Conservation (phyloP, 2,888 invertebrate genomes). For the Pseudoips prasinana region DNA sequence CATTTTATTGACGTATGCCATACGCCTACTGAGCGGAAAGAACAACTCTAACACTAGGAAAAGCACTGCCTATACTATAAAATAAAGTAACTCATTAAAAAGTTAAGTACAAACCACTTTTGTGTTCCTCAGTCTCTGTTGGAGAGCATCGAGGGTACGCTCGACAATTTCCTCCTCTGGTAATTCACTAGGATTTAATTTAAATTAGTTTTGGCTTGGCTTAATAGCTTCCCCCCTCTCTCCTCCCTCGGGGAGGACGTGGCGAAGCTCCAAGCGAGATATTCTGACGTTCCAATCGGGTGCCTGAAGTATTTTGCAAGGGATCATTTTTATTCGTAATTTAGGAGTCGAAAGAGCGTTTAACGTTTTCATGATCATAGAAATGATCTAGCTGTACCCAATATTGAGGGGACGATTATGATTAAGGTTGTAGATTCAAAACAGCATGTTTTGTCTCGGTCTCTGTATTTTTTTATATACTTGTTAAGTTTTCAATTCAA, state of each 20-base stretch:
- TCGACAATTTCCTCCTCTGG: constrained; percentile 83
- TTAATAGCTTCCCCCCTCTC: constrained; percentile 88
- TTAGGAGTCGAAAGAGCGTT: too few relatives aligned
- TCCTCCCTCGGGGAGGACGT: constrained; percentile 34
- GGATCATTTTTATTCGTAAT: constrained; percentile 11
- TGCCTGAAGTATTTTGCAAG: constrained; percentile 10
- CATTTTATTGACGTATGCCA: too few relatives aligned
- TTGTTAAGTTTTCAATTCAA: too few relatives aligned
- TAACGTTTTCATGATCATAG: background rate
- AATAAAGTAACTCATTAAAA: too few relatives aligned
- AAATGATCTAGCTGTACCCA: too few relatives aligned
- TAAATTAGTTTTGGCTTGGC: constrained; percentile 93
- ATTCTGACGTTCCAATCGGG: constrained; percentile 50
- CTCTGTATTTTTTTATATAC: too few relatives aligned
- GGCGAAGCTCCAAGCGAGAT: constrained; percentile 53
- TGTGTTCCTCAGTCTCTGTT: constrained; percentile 48
- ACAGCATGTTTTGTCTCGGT: too few relatives aligned
- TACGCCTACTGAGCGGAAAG: too few relatives aligned
- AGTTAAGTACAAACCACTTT: constrained; percentile 28
- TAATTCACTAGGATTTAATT: constrained; percentile 90
- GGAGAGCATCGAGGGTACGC: constrained; percentile 76
- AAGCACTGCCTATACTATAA: too few relatives aligned
- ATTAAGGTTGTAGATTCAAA: too few relatives aligned
- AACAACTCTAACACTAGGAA: too few relatives aligned
- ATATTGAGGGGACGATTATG: too few relatives aligned